Conservation (phyloP, 2,113 vertebrate genomes). For the Recurvirostra avosetta region DNA sequence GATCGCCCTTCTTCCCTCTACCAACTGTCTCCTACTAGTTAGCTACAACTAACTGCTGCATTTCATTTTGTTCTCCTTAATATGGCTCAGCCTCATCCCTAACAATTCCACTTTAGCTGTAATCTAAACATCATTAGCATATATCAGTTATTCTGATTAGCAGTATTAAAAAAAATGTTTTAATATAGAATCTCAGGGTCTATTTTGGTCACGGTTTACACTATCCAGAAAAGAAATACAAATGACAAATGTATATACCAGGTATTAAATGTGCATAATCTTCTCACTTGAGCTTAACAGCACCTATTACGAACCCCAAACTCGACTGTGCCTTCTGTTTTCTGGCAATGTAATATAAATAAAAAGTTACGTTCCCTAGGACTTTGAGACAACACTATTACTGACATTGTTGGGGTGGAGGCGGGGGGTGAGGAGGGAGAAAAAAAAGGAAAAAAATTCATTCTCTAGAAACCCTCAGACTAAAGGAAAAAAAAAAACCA, state of each 20-base stretch:
- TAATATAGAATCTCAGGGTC: not conserved
- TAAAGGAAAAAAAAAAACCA: not conserved
- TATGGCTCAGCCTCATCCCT: not conserved
- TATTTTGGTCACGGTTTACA: not conserved
- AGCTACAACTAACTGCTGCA: not conserved
- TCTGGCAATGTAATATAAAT: not conserved
- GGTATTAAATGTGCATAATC: not conserved
- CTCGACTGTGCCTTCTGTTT: fast-evolving
- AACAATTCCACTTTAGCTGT: not conserved
- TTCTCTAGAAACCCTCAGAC: not conserved
- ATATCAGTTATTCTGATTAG: not conserved
- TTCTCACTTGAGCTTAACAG: not conserved
- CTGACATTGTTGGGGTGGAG: not conserved
- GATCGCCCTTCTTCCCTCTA: not conserved
- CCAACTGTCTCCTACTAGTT: not conserved
- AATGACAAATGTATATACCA: not conserved
- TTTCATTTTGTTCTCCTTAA: not conserved
- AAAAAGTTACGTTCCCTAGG: not conserved
- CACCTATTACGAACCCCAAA: not conserved
- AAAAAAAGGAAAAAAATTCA: not conserved
- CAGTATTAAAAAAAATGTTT: not conserved
- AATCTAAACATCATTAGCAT: not conserved
- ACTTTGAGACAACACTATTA: not conserved
- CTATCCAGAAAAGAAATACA: not conserved
- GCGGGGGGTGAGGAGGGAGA: not conserved